Evolutionary conservation across 2,888 invertebrate genomes (phyloP), one percentile per base, ranked within the genome.

Genomic region (Epistrophella euchroma): DNA sequence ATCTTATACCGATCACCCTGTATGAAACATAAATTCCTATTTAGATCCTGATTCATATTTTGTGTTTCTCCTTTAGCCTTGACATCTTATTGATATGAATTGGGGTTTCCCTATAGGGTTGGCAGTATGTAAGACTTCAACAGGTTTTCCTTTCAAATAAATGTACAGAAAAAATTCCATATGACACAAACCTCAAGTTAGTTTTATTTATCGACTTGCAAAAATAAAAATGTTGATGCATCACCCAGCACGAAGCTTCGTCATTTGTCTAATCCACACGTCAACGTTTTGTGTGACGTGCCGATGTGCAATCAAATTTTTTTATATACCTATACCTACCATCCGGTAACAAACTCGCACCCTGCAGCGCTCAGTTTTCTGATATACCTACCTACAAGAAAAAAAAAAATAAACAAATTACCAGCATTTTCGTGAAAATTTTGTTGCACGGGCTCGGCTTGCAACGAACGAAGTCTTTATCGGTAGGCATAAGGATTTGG

Each of bases 241-340:
- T 25, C 52, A 52, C 70, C 47, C 28, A 55, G 10, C 37, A 58
- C 43, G 25, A 52, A 45, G 15, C 19, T 58, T 71, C 62, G 11
- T 71, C 50, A 62, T 52, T 71, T 75, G 50, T 66, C 45, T 60
- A 60, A 76, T 74, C 77, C 74, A 58, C 82, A 77, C 77, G 77
- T 78, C 71, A 70, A 50, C 73, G 17, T 73, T 64, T 62, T 43
- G 13, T 62, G 76, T 86, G 77, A 82, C 86, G 82, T 86, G 86
- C 71, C 74, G 78, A 82, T 74, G 73, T 86, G 86, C 86, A 86
- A 86, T 86, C 86, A 86, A 86, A 86, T 74, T 68, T 55, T 22
- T 62, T 22, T 62, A 15, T 37, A 13, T 45, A n/a, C n/a, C n/a
- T n/a, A n/a, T n/a, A n/a, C n/a, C n/a, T n/a, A 43, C 81, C 52